phyloP scores from a whole-genome alignment of 2,797 vertebrate genomes.

The Ctenosaura bakeri region DNA sequence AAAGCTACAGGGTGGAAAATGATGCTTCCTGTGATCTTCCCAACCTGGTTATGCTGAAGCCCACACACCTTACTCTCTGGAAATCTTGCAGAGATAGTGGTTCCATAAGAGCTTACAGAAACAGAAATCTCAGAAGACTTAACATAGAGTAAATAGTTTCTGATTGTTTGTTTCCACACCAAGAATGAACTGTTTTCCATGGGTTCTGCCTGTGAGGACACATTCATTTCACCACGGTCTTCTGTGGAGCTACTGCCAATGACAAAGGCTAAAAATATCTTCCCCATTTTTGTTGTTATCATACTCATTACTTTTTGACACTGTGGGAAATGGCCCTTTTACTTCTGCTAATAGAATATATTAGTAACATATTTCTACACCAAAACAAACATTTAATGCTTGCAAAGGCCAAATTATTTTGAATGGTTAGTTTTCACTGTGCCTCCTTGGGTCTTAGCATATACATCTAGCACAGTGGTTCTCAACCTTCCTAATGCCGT shows the following conservation, averaged over 20 bases:
- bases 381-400: no score
- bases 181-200: background rate
- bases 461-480: no score
- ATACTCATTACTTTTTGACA: background rate
- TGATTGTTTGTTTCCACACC: background rate
- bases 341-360: background rate
- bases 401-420: no score
- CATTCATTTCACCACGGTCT: background rate
- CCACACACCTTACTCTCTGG: background rate
- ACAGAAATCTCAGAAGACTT: background rate
- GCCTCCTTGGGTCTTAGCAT: no score
- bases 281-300: background rate
- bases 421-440: no score
- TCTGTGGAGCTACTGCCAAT: background rate
- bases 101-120: background rate
- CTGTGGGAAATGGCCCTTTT: background rate
- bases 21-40: background rate
- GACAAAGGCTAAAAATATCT: background rate
- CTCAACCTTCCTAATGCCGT: no score
- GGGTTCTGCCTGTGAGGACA: background rate
- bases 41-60: slow-evolving; percentile 1
- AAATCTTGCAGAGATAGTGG: slow-evolving; percentile 34
- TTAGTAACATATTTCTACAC: background rate
- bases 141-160: background rate
- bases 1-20: slow-evolving; percentile 31